Evolutionary conservation across 2,888 invertebrate genomes (phyloP), one percentile per base, ranked within the genome.

Genomic region (Nesidiocoris tenuis): DNA sequence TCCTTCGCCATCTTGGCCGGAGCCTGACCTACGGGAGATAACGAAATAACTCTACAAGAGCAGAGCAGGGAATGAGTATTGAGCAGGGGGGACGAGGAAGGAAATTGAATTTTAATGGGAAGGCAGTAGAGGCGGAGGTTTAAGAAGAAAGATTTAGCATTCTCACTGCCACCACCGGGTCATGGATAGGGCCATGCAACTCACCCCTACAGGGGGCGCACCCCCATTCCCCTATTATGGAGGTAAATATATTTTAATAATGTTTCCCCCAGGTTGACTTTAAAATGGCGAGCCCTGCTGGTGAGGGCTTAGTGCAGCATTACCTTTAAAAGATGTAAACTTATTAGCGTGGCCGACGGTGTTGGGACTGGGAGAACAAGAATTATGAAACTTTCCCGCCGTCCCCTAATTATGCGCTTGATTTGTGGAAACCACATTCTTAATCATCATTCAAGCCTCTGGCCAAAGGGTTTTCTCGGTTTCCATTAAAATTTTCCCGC

Each of bases 41-140:
- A 39, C 39, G 39, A 39, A 39, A 39, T 39, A 39, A 39, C 39
- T 39, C 39, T 39, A 39, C 39, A 39, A 39, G 39, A 39, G 39
- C 39, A n/a, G 39, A 39, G 39, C 39, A 7, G 39, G 5, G 39
- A 39, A 12, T 39, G 39, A 39, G 39, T 39, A 7, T 3, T 12
- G 12, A 12, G 39, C 39, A 39, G 39, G 12, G 39, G 39, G 12
- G 39, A 39, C 39, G 39, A n/a, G 39, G 18, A 61, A 54, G 70
- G 57, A 70, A 70, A 70, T 70, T 70, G 70, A 70, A 70, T 70
- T 70, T 70, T 70, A 70, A 70, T 70, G 70, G 39, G 70, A 70
- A 70, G 61, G 57, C 61, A 59, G n/a, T 19, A 59, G 59, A 22
- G 70, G 54, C 61, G 59, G 70, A 61, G 70, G 70, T 57, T 70